These are phyloP conservation scores for Conger conger DNA, from an alignment of 2,113 vertebrate species.

Conservation along the genomic window DNA sequence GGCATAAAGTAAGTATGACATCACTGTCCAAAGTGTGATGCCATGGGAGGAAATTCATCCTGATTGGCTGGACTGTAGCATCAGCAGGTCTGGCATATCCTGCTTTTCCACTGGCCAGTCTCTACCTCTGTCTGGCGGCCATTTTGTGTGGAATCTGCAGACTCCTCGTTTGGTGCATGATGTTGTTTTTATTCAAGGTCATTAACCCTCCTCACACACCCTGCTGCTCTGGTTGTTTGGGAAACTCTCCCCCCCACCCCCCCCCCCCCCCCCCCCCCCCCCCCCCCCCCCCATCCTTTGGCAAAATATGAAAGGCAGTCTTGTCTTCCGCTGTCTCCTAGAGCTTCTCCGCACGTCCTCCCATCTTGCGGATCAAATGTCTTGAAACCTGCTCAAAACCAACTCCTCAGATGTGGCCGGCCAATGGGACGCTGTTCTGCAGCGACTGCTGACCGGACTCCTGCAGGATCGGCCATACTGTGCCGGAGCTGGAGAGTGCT, in stretches of 20 bases:
- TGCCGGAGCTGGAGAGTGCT: not conserved
- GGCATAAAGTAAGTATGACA: not conserved
- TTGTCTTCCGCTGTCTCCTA: slow-evolving; percentile 29
- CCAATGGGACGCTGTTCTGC: slow-evolving; percentile 49
- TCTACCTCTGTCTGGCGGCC: not conserved
- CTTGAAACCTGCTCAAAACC: slow-evolving; percentile 59
- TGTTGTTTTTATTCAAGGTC: not conserved
- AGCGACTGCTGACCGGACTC: slow-evolving; percentile 25
- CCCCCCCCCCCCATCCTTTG: slow-evolving; percentile 37
- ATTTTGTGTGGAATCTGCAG: not conserved
- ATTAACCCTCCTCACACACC: not conserved
- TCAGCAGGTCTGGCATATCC: not conserved
- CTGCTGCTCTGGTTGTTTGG: slow-evolving; percentile 43
- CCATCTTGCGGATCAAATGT: slow-evolving; percentile 51
- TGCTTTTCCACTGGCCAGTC: not conserved
- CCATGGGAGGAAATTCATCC: not conserved
- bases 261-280: too few relatives aligned
- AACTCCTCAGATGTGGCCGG: slow-evolving; percentile 58
- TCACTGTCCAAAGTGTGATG: not conserved
- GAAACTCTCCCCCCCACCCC: slow-evolving; percentile 32
- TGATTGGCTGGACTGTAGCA: not conserved
- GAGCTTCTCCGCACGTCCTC: slow-evolving; percentile 49
- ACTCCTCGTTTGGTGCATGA: slow-evolving; percentile 3
- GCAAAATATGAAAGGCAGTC: slow-evolving; percentile 59
- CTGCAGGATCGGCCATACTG: not conserved